Evolutionary conservation across 2,113 vertebrate genomes (phyloP).

Genomic region (Clinocottus analis): DNA sequence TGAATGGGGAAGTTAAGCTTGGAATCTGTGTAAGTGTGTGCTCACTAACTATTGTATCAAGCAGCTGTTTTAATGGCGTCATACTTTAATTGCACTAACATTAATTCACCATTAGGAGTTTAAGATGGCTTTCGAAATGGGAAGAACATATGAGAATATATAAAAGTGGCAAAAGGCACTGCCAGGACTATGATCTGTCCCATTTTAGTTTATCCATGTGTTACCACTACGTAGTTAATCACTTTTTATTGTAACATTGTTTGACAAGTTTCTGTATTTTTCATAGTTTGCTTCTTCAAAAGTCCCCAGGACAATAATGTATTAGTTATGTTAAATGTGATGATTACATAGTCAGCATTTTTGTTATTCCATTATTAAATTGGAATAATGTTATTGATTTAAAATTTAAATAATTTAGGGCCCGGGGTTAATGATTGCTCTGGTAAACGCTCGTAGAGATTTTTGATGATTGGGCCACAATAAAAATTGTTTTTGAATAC

Average conservation of each 20-base stretch:
- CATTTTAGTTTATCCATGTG: background rate
- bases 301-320: background rate
- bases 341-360: background rate
- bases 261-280: background rate
- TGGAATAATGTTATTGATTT: background rate
- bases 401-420: background rate
- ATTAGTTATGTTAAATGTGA: background rate
- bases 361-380: background rate
- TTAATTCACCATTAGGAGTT: background rate
- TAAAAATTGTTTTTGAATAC: background rate
- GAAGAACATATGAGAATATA: background rate
- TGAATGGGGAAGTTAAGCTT: background rate
- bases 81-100: background rate
- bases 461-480: background rate
- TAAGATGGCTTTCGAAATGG: background rate
- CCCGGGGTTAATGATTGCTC: conserved; percentile 39
- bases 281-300: background rate
- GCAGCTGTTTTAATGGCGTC: background rate
- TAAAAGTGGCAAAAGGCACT: background rate
- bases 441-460: conserved; percentile 24
- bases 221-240: background rate
- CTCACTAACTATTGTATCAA: background rate
- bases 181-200: background rate
- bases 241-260: background rate
- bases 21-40: background rate